phyloP scores from a whole-genome alignment of 2,113 vertebrate species.

The Vidua chalybeata region DNA sequence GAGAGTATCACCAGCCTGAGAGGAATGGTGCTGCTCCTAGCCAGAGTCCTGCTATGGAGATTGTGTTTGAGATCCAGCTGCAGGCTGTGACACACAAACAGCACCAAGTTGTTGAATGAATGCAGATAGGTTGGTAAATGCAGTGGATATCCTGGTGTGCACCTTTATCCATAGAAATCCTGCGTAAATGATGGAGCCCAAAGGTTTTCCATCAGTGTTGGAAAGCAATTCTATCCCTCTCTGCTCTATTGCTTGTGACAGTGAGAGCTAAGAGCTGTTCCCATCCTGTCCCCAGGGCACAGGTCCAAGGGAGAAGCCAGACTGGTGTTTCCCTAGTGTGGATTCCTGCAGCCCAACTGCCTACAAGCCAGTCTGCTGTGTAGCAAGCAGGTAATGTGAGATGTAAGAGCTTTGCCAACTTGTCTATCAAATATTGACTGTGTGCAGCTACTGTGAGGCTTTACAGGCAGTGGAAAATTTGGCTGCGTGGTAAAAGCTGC shows the following conservation, averaged over 20 bases:
- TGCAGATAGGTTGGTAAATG: neutral
- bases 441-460: neutral
- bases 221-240: neutral
- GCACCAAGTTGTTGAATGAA: neutral
- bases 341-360: neutral
- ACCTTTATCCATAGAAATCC: neutral
- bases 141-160: neutral
- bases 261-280: neutral
- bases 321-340: neutral
- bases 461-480: neutral
- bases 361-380: neutral
- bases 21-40: neutral
- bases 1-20: neutral
- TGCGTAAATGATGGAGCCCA: neutral
- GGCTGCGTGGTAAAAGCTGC: neutral
- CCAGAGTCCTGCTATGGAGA: neutral
- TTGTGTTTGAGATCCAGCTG: neutral
- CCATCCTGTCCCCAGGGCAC: neutral
- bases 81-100: neutral
- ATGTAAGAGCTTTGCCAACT: neutral
- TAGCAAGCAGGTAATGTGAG: neutral
- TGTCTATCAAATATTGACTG: conserved; percentile 19
- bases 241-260: conserved; percentile 1
- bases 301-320: neutral
- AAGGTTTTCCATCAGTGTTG: neutral